Evolutionary conservation across 2,113 vertebrate species (phyloP).

Genomic region (Haliaeetus leucogaster): DNA sequence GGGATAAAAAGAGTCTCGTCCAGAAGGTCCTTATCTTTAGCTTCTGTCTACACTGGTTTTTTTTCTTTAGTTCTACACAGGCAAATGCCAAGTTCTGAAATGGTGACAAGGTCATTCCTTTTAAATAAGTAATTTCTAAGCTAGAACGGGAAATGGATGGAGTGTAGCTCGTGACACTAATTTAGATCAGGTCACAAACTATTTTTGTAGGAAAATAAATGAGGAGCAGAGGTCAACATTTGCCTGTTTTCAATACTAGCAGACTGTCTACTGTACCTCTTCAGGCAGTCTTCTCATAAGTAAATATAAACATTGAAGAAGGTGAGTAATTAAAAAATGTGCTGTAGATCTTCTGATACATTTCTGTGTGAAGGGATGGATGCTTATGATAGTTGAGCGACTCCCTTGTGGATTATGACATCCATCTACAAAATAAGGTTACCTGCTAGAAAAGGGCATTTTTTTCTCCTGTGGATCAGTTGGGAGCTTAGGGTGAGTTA

Average conservation of each 20-base stretch:
- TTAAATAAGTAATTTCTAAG: constrained; percentile 18
- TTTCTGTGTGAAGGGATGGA: not conserved
- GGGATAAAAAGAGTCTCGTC: not conserved
- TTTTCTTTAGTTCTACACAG: not conserved
- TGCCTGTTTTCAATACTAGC: not conserved
- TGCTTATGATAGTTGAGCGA: constrained; percentile 15
- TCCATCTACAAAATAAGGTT: constrained; percentile 20
- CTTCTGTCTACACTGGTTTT: not conserved
- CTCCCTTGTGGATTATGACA: constrained; percentile 1
- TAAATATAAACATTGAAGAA: not conserved
- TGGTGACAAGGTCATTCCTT: constrained; percentile 5
- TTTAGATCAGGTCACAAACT: constrained; percentile 42
- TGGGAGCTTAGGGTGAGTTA: not conserved
- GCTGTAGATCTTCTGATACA: constrained; percentile 27
- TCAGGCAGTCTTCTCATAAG: not conserved
- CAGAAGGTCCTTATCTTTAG: not conserved
- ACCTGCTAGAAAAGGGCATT: not conserved
- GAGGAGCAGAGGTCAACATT: constrained; percentile 11
- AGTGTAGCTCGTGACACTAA: constrained; percentile 1
- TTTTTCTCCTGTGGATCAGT: not conserved
- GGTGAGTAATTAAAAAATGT: constrained; percentile 48
- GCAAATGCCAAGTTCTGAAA: not conserved
- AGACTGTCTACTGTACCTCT: not conserved
- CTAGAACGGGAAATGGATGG: not conserved
- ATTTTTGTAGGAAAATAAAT: constrained; percentile 29